Percentiles rank a stretch among this genome's conserved stretches.
phyloP scores from a whole-genome alignment of 2,888 invertebrate species.

The Microctonus hyperodae region DNA sequence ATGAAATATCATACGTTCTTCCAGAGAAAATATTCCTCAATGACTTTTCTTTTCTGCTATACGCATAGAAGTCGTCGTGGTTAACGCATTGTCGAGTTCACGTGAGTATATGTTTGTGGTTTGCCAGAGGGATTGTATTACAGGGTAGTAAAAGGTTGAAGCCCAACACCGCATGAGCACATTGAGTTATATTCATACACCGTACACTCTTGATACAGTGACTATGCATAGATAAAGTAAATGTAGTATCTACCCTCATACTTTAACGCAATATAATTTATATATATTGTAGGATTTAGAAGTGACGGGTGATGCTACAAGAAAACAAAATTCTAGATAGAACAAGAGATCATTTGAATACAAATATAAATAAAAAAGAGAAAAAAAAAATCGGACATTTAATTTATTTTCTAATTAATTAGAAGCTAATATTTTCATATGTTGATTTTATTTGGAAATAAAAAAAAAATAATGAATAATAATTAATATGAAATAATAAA shows the following conservation, averaged over 20 bases:
- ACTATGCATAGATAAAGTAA: neutral
- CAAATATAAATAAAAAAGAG: no score
- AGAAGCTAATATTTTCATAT: neutral
- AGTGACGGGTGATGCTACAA: neutral
- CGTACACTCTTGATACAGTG: neutral
- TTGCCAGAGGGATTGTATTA: slow-evolving; percentile 19
- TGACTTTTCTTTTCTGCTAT: neutral
- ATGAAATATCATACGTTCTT: slow-evolving; percentile 22
- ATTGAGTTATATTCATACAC: neutral
- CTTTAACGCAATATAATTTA: slow-evolving; percentile 27
- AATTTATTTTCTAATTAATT: no score
- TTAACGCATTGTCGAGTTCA: slow-evolving; percentile 23
- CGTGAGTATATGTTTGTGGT: slow-evolving; percentile 29
- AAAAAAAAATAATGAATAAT: no score
- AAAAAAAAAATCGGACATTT: no score
- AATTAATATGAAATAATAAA: no score
- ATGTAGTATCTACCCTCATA: neutral
- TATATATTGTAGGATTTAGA: neutral
- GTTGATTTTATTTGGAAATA: neutral
- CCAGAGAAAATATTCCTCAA: slow-evolving; percentile 6
- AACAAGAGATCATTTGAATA: no score
- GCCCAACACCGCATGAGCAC: slow-evolving; percentile 26
- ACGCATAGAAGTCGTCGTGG: slow-evolving; percentile 14
- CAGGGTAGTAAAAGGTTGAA: slow-evolving; percentile 26
- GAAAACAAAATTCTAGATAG: neutral